phyloP scores from a whole-genome alignment of 2,888 invertebrate species.

The Globia sparganii region DNA sequence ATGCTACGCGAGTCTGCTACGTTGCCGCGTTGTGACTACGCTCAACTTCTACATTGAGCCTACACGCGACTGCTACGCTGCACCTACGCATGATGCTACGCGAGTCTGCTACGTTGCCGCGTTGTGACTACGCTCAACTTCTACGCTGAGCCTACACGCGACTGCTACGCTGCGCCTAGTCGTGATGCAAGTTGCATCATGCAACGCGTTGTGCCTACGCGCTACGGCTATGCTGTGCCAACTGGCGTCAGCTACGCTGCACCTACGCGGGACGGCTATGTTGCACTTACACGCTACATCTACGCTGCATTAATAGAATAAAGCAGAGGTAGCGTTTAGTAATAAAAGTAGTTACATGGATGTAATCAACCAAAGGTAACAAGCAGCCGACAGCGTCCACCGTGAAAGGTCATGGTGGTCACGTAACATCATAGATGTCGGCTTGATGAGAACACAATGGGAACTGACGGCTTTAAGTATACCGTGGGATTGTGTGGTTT shows the following conservation, averaged over 20 bases:
- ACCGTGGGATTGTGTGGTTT: constrained; percentile 41
- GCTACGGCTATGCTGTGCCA: not conserved
- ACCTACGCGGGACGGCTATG: not conserved
- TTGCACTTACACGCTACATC: not conserved
- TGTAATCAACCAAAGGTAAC: constrained; percentile 19
- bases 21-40: too few species aligned
- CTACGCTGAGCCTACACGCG: not conserved
- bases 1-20: not conserved
- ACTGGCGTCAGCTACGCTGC: not conserved
- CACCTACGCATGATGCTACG: not conserved
- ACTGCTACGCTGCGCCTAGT: not conserved
- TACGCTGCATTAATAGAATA: not conserved
- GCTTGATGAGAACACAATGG: constrained; percentile 37
- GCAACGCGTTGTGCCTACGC: not conserved
- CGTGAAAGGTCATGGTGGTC: constrained; percentile 48
- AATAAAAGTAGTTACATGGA: not conserved
- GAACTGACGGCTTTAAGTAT: constrained; percentile 20
- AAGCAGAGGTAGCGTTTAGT: not conserved
- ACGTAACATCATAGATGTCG: constrained; percentile 32
- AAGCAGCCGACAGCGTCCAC: constrained; percentile 8
- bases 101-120: not conserved
- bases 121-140: not conserved
- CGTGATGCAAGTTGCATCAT: not conserved
- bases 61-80: not conserved
- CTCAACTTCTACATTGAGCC: not conserved